phyloP scores from a whole-genome alignment of 2,113 vertebrate species.

The Hemicordylus capensis region DNA sequence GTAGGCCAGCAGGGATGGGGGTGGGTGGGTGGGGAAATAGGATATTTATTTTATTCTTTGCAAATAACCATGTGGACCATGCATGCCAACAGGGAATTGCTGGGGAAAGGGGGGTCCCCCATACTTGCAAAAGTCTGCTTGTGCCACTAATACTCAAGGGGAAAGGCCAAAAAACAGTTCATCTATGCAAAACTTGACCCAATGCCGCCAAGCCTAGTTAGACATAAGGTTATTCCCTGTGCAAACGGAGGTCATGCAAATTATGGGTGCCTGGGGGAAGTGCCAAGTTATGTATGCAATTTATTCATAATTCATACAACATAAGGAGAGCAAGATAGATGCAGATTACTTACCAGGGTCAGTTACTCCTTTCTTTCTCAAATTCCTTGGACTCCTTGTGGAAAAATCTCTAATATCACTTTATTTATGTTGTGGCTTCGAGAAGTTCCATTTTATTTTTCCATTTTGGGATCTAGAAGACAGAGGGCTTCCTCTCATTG shows the following conservation, averaged over 20 bases:
- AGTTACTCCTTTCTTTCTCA: conserved; percentile 59
- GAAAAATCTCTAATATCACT: conserved; percentile 49
- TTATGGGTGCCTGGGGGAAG: conserved; percentile 63
- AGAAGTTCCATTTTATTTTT: conserved; percentile 31
- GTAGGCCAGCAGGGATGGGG: not conserved
- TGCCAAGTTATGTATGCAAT: conserved; percentile 36
- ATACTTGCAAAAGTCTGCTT: conserved; percentile 65
- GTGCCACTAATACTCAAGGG: conserved; percentile 56
- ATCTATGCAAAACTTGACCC: conserved; percentile 63
- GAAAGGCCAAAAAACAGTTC: conserved; percentile 68
- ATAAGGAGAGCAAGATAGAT: conserved; percentile 64
- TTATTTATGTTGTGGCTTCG: conserved; percentile 62
- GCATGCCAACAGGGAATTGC: conserved; percentile 31
- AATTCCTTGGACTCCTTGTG: conserved; percentile 58
- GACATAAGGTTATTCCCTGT: conserved; percentile 34
- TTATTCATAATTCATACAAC: conserved; percentile 64
- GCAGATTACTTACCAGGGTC: conserved; percentile 64
- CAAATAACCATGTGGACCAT: conserved; percentile 8
- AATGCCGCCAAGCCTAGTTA: conserved; percentile 61
- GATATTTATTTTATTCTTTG: not conserved
- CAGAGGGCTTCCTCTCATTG: not conserved
- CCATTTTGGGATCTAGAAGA: not conserved
- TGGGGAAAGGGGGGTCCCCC: conserved; percentile 49
- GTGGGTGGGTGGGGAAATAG: not conserved
- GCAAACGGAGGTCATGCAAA: conserved; percentile 57